Conservation (phyloP, 1,140 invertebrate species). For the Polyergus mexicanus region DNA sequence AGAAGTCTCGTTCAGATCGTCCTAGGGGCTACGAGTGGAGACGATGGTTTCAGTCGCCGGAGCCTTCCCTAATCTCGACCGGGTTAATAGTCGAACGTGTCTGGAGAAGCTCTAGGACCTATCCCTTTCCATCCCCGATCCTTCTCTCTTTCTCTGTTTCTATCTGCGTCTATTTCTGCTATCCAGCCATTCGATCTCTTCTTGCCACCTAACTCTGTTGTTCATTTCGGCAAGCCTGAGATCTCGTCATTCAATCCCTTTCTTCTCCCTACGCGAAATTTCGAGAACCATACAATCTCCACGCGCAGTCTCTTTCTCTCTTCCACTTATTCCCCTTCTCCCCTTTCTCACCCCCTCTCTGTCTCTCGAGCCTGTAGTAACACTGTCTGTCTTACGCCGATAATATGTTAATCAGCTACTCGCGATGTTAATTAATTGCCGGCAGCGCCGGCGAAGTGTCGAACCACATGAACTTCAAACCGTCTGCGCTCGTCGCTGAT, state of each 20-base stretch:
- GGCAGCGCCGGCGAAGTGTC: constrained; percentile 59
- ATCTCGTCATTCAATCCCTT: constrained; percentile 66
- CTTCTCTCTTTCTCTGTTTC: constrained; percentile 1
- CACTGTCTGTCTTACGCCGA: constrained; percentile 77
- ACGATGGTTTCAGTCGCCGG: constrained; percentile 71
- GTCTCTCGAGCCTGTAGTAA: constrained; percentile 21
- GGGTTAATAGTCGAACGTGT: constrained; percentile 80
- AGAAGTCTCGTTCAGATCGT: constrained; percentile 70
- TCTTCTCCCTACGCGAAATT: constrained; percentile 50
- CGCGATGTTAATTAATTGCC: constrained; percentile 80
- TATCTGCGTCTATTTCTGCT: constrained; percentile 11
- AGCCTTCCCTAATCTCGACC: constrained; percentile 77
- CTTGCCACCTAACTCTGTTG: constrained; percentile 45
- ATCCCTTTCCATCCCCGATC: background rate
- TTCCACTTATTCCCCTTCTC: constrained; percentile 7
- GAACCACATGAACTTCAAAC: constrained; percentile 67
- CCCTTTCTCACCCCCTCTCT: background rate
- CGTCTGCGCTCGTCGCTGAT: constrained; percentile 43
- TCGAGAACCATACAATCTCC: constrained; percentile 58
- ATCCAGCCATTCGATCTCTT: constrained; percentile 19
- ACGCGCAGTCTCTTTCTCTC: background rate
- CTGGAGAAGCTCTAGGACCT: constrained; percentile 69
- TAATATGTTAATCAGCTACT: constrained; percentile 81
- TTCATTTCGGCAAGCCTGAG: constrained; percentile 68
- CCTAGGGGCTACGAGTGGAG: constrained; percentile 67